A percentile compares a stretch with the other conserved stretches of the same genome.
These are phyloP conservation scores for Scartelaos histophorus DNA, from an alignment of 2,113 vertebrate species.

Conservation along the genomic window DNA sequence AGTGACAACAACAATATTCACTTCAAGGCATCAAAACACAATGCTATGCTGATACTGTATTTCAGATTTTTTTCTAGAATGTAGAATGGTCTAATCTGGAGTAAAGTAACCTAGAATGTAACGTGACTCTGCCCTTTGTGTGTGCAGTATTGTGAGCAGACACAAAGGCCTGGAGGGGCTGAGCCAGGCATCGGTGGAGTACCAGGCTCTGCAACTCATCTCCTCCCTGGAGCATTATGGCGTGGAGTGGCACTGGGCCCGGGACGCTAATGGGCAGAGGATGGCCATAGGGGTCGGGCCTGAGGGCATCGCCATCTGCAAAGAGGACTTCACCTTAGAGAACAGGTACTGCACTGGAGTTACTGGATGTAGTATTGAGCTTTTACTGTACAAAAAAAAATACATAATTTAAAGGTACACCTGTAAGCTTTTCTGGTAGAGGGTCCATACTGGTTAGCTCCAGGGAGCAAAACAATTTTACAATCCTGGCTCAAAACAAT, in stretches of 20 bases:
- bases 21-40: background rate
- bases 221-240: conserved; percentile 92
- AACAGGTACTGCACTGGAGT: conserved; percentile 80
- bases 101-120: background rate
- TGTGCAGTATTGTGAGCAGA: conserved; percentile 84
- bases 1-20: background rate
- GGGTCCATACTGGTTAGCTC: too few relatives aligned
- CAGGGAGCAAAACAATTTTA: too few relatives aligned
- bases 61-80: background rate
- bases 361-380: too few relatives aligned
- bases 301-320: conserved; percentile 92
- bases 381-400: too few relatives aligned
- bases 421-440: too few relatives aligned
- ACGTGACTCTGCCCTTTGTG: background rate
- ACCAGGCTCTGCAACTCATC: conserved; percentile 91
- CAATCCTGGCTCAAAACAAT: background rate
- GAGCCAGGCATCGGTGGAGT: conserved; percentile 88
- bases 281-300: conserved; percentile 92
- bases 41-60: background rate
- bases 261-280: conserved; percentile 87
- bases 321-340: conserved; percentile 89
- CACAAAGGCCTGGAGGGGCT: conserved; percentile 90
- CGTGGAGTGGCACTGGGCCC: conserved; percentile 93
- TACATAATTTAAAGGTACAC: too few relatives aligned
- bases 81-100: background rate